Evolutionary conservation across 2,797 vertebrate genomes (phyloP), one percentile per base, ranked within the genome.

Genomic region (Scolopax rusticola): DNA sequence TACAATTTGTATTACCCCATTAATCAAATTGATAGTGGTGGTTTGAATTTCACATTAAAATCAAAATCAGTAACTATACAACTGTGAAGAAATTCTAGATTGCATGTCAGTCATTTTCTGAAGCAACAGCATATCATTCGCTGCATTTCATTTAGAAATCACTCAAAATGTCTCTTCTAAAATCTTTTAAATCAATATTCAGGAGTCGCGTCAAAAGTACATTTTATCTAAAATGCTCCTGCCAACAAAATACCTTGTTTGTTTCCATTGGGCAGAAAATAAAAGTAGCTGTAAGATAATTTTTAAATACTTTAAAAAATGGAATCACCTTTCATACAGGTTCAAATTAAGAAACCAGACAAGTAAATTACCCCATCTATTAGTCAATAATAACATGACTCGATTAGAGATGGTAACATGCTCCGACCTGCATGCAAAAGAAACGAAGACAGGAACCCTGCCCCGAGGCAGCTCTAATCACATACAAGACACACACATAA

Each of bases 41-140:
- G 74, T 57, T 87, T 80, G 79, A 93, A 89, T 90, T 94, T 87
- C 74, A 75, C 59, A 71, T 88, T 82, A 76, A 88, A 94, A 70
- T 85, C 80, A 82, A 79, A 91, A 89, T 48, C 28, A 82, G 32
- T 82, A 90, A 90, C 85, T 80, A 80, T 12, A 70, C 11, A 79
- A 69, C 65, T 83, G 61, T 85, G 86, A 93, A 87, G 83, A 91
- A 84, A 88, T 84, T 54, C 59, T 85, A 81, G 79, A 91, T 76
- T 93, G 84, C 40, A 36, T 27, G 77, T 80, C 93, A 87, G 43
- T 92, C 88, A 82, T 57, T 68, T 81, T 84, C 54, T 89, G 87
- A 80, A 90, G 64, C 33, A 91, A 76, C 56, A 89, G 69, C 47
- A 53, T 65, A 85, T 65, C 23, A 76, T 76, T 54, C 51, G 33